These are phyloP conservation scores for Onchidella celtica DNA, from an alignment of 2,888 invertebrate species.

Conservation along the genomic window DNA sequence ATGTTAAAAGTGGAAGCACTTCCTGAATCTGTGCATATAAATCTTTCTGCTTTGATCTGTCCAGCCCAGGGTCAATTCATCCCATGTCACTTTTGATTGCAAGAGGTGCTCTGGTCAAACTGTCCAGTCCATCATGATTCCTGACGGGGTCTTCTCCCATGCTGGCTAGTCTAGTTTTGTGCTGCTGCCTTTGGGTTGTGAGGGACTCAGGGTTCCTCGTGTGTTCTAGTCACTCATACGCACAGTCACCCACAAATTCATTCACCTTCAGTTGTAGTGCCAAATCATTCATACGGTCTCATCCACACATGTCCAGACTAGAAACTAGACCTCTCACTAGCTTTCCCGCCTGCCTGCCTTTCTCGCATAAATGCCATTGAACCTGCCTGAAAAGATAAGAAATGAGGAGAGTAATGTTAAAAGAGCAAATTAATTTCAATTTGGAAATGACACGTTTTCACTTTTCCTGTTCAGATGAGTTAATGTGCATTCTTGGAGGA, in stretches of 20 bases:
- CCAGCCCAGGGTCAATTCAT: too few relatives aligned
- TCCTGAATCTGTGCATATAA: not conserved
- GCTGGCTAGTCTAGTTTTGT: conserved; percentile 44
- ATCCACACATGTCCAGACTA: conserved; percentile 44
- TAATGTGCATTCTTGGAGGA: too few relatives aligned
- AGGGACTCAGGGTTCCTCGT: conserved; percentile 30
- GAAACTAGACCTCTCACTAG: conserved; percentile 50
- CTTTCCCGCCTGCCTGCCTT: conserved; percentile 50
- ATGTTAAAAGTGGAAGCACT: not conserved
- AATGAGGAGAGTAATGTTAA: too few relatives aligned
- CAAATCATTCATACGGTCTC: conserved; percentile 3
- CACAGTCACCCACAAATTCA: conserved; percentile 14
- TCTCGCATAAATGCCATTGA: conserved; percentile 51
- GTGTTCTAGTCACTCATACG: conserved; percentile 44
- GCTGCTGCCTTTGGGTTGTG: conserved; percentile 45
- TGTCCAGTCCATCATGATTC: too few relatives aligned
- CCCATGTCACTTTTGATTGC: too few relatives aligned
- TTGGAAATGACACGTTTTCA: too few relatives aligned
- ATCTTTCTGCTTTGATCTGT: not conserved
- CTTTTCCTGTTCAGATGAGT: too few relatives aligned
- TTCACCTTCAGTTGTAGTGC: conserved; percentile 17
- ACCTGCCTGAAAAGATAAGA: conserved; percentile 43
- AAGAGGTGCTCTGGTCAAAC: conserved; percentile 12
- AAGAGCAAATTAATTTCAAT: too few relatives aligned
- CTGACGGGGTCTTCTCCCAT: conserved; percentile 39